Evolutionary conservation across 2,797 vertebrate genomes (phyloP).

Genomic region (Halcyon chelicuti): DNA sequence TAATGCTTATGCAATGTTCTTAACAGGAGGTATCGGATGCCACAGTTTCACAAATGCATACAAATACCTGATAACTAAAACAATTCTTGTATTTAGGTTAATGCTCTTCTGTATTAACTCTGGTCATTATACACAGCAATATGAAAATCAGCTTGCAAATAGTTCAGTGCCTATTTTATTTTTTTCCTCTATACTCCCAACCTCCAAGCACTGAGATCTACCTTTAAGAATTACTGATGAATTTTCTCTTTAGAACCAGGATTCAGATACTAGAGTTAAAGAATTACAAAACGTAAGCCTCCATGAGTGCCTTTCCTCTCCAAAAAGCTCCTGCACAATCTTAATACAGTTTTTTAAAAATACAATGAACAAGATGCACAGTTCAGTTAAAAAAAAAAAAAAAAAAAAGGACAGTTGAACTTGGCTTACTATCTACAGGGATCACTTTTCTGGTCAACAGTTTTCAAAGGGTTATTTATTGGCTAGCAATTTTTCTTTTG

Average conservation of each 20-base stretch:
- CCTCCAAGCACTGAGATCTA: not conserved
- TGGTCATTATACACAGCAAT: not conserved
- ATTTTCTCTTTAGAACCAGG: not conserved
- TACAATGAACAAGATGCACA: not conserved
- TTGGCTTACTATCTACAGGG: not conserved
- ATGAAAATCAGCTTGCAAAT: not conserved
- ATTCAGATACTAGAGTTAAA: not conserved
- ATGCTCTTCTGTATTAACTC: not conserved
- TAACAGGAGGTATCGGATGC: not conserved
- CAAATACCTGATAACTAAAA: not conserved
- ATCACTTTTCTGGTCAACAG: not conserved
- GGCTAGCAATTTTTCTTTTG: not conserved
- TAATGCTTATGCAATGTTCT: not conserved
- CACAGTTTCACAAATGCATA: not conserved
- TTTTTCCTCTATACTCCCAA: not conserved
- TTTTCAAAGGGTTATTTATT: conserved; percentile 34
- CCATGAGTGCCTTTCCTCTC: not conserved
- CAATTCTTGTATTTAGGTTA: not conserved
- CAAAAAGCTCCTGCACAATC: not conserved
- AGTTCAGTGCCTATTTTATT: not conserved
- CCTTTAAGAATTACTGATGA: not conserved
- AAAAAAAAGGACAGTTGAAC: not conserved
- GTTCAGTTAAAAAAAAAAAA: not conserved
- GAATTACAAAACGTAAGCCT: not conserved
- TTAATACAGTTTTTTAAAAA: not conserved